Percentiles rank a stretch among this genome's conserved stretches.
phyloP scores from a whole-genome alignment of 2,113 vertebrate species.

The Hippocampus comes region DNA sequence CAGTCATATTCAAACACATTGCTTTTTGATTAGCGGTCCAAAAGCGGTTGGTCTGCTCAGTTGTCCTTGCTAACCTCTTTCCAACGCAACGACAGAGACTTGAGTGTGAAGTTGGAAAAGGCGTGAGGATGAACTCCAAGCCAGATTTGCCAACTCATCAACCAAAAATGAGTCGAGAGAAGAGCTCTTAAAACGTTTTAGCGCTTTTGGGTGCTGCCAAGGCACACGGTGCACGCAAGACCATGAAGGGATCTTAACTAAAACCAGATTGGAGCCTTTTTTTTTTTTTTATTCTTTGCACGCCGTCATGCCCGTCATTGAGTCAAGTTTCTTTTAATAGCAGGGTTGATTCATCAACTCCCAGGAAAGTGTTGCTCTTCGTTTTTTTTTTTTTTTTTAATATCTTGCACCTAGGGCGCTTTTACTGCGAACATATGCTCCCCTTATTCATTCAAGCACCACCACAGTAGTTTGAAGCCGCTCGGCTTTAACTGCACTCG shows the following conservation, averaged over 20 bases:
- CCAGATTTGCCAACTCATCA: slow-evolving; percentile 8
- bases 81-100: neutral
- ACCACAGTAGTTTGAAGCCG: slow-evolving; percentile 41
- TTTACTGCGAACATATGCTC: slow-evolving; percentile 45
- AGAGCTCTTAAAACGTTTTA: slow-evolving; percentile 3
- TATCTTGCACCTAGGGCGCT: slow-evolving; percentile 8
- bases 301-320: neutral
- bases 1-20: too few relatives aligned
- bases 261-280: slow-evolving; percentile 8
- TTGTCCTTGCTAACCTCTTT: neutral
- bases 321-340: slow-evolving; percentile 18
- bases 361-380: slow-evolving; percentile 30
- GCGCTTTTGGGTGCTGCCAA: neutral
- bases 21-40: neutral
- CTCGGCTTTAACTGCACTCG: slow-evolving; percentile 13
- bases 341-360: slow-evolving; percentile 19
- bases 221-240: neutral
- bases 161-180: slow-evolving; percentile 3
- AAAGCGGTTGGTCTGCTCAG: neutral
- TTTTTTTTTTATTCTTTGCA: neutral
- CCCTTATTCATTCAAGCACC: slow-evolving; percentile 37
- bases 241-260: slow-evolving; percentile 3
- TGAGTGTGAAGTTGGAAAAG: neutral
- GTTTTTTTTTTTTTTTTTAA: slow-evolving; percentile 37
- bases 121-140: neutral